These are phyloP conservation scores for Lates calcarifer DNA, from an alignment of 2,113 vertebrate genomes.

Conservation along the genomic window DNA sequence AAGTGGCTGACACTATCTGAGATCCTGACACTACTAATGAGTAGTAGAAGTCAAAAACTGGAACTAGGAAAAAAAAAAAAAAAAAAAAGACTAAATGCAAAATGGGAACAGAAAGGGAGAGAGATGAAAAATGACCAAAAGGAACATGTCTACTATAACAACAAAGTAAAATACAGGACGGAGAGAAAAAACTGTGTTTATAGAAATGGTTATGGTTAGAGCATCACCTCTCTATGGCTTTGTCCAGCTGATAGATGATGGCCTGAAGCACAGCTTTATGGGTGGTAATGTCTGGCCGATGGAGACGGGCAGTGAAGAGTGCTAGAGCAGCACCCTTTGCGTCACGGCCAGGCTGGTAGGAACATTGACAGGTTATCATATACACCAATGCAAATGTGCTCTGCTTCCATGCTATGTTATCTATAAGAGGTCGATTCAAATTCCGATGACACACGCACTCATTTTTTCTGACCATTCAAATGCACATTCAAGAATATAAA, in stretches of 20 bases:
- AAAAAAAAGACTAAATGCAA: background rate
- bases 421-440: background rate
- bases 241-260: constrained; percentile 88
- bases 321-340: constrained; percentile 86
- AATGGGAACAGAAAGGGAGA: background rate
- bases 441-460: no score
- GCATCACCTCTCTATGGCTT: constrained; percentile 86
- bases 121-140: background rate
- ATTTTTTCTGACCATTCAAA: background rate
- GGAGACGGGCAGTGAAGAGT: constrained; percentile 86
- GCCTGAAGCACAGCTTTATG: constrained; percentile 87
- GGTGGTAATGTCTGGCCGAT: constrained; percentile 83
- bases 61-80: background rate
- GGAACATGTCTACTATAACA: background rate
- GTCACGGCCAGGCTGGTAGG: constrained; percentile 84
- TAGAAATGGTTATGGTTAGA: background rate
- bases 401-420: background rate
- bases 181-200: background rate
- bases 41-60: background rate
- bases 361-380: constrained; percentile 8
- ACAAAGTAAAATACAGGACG: background rate
- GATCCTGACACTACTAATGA: background rate
- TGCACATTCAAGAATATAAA: background rate
- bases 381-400: background rate
- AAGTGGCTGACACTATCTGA: background rate